Base-by-base conservation (phyloP, 2,888 invertebrate species). In the Pandemis cinnamomeana region DNA sequence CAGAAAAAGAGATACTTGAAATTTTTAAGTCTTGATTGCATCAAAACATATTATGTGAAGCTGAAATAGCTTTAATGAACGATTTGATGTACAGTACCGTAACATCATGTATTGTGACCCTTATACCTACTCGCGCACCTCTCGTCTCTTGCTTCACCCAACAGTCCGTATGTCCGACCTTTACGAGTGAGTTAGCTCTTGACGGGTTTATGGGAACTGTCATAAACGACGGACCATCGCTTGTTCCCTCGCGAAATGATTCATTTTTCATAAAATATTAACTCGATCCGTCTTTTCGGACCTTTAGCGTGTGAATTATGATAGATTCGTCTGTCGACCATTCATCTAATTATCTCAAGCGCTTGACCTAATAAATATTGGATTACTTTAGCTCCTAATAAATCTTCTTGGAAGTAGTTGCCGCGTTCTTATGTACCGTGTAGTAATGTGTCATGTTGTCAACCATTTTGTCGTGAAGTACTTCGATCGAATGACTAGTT, bases 121-220 rank as follows among this genome's bases (percentile, higher is more conserved):
- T 36, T 5, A 11, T 36, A 60, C n/a, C n/a, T n/a, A n/a, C 62
- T 36, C 36, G 61, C 15, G 8, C 7, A 44, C 27, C 62, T 36
- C 64, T 15, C n/a, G 15, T 69, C 41, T 8, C 42, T 73, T 51
- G 11, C n/a, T 15, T 13, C 67, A 11, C 2, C 48, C 63, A 55
- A 10, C 63, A 72, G 75, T 77, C 82, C 82, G 82, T 80, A 82
- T 81, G 79, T 80, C 81, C 84, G 80, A 82, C 81, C 78, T 86
- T 86, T 79, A 86, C 86, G 85, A 86, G 84, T 84, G 87, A 87
- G 84, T 83, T 84, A 83, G 83, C 81, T 81, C 83, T 81, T 86
- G 87, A 89, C 84, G 87, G 85, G 86, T 87, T 87, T 87, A 89
- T 86, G 84, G 86, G 80, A 72, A 81, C 82, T 86, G 88, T 85